Percentiles rank a stretch among this genome's conserved stretches.
These are phyloP conservation scores for Elachura formosa DNA, from an alignment of 2,113 vertebrate species.

Conservation along the genomic window DNA sequence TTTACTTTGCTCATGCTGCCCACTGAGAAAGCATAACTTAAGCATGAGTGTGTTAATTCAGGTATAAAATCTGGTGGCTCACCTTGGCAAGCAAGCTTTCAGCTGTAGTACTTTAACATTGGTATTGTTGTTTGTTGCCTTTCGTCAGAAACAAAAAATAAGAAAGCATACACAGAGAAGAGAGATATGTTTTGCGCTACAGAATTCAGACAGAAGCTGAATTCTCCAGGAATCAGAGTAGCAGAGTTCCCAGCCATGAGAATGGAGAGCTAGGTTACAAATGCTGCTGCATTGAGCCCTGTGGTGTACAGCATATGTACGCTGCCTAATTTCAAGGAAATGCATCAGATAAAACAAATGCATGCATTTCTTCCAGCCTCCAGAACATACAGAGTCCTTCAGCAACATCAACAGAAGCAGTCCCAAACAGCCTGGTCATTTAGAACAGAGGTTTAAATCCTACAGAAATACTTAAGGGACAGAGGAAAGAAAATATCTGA, in stretches of 20 bases:
- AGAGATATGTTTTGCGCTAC: background rate
- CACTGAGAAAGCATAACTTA: background rate
- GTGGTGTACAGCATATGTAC: background rate
- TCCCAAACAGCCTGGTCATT: background rate
- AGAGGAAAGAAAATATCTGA: background rate
- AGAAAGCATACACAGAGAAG: accelerated
- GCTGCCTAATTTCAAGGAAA: background rate
- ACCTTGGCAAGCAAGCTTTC: background rate
- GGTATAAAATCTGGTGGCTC: background rate
- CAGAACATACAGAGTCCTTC: background rate
- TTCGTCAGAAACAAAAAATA: background rate
- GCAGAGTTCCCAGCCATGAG: background rate
- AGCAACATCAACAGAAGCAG: background rate
- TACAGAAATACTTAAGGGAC: background rate
- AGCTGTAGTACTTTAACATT: background rate
- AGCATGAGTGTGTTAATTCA: background rate
- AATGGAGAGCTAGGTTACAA: background rate
- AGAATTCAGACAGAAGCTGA: background rate
- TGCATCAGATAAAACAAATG: background rate
- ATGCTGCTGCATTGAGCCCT: background rate
- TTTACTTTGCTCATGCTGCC: background rate
- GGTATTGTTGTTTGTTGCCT: background rate
- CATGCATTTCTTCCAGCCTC: background rate
- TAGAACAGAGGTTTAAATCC: background rate
- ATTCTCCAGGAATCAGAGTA: background rate